Evolutionary conservation across 2,888 invertebrate genomes (phyloP).

Genomic region (Eucera pruinosa): DNA sequence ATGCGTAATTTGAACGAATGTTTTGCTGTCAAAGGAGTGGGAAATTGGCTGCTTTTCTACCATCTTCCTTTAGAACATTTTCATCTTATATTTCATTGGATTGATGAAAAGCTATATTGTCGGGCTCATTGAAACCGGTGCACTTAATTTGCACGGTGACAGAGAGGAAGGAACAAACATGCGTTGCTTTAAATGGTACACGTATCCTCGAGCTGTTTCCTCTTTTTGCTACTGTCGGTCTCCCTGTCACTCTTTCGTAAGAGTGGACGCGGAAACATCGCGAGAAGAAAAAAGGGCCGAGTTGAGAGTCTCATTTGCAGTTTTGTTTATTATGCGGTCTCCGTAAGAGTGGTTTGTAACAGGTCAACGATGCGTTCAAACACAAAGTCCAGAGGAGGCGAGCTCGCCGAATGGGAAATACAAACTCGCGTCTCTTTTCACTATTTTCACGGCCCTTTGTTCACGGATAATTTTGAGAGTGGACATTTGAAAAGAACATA

Average conservation of each 20-base stretch:
- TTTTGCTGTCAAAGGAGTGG: too few relatives aligned
- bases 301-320: slow-evolving; percentile 69
- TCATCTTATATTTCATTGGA: not conserved
- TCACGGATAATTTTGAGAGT: slow-evolving; percentile 50
- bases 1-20: too few relatives aligned
- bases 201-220: slow-evolving; percentile 22
- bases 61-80: too few relatives aligned
- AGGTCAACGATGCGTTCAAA: slow-evolving; percentile 75
- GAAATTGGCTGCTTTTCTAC: too few relatives aligned
- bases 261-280: slow-evolving; percentile 36
- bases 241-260: slow-evolving; percentile 22
- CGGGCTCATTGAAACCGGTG: not conserved
- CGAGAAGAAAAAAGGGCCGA: slow-evolving; percentile 51
- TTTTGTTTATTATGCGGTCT: slow-evolving; percentile 74
- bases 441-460: slow-evolving; percentile 60
- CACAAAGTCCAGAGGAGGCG: slow-evolving; percentile 53
- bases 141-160: slow-evolving; percentile 11
- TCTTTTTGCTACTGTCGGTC: slow-evolving; percentile 22
- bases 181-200: slow-evolving; percentile 56
- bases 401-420: slow-evolving; percentile 53
- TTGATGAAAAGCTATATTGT: not conserved
- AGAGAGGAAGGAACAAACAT: slow-evolving; percentile 24
- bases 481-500: slow-evolving; percentile 56
- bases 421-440: slow-evolving; percentile 42
- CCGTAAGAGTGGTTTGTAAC: slow-evolving; percentile 64